Evolutionary conservation across 2,797 vertebrate genomes (phyloP), one percentile per base, ranked within the genome.

Genomic region (Acipenser transmontanus): DNA sequence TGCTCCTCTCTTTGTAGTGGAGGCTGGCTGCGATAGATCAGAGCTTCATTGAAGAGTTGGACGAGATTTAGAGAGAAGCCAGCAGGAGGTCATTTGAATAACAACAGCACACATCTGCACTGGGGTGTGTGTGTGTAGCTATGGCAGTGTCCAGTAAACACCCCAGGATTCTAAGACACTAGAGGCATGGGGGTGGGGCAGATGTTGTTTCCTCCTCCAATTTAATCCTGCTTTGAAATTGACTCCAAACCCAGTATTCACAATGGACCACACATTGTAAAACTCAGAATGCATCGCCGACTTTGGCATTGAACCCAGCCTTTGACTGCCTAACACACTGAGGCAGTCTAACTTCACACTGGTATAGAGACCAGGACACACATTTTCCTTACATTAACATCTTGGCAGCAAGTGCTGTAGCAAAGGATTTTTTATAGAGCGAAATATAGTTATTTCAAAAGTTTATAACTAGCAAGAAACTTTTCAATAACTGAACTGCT

Each of bases 41-140:
- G 1, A 17, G 76, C 82, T 81, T 85, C 81, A 84, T 80, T 82
- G 74, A 72, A 52, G 71, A 48, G 69, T 74, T 68, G 61, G 54
- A 47, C 34, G 77, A 82, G 69, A 63, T 74, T 82, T 82, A 67
- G 54, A 13, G 34, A 34, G 70, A 74, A 70, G 75, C 59, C 67
- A 66, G 73, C 75, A 79, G 82, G 71, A 34, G 34, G 34, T 78
- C 78, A 78, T 81, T 79, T 76, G 72, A 77, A 82, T 77, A 81
- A 82, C 75, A 76, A 76, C 71, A 68, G 74, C 67, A 12, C 47
- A 69, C 73, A 82, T 79, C 77, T 81, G 77, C 75, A 78, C 66
- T 73, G 68, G 74, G 70, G 60, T 20, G 17, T n/a, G 50, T 52
- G 50, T 52, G 54, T 57, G 54, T 11, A n/a, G 7, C 14, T n/a